phyloP scores from a whole-genome alignment of 2,888 invertebrate species.

The Campoletis raptor region DNA sequence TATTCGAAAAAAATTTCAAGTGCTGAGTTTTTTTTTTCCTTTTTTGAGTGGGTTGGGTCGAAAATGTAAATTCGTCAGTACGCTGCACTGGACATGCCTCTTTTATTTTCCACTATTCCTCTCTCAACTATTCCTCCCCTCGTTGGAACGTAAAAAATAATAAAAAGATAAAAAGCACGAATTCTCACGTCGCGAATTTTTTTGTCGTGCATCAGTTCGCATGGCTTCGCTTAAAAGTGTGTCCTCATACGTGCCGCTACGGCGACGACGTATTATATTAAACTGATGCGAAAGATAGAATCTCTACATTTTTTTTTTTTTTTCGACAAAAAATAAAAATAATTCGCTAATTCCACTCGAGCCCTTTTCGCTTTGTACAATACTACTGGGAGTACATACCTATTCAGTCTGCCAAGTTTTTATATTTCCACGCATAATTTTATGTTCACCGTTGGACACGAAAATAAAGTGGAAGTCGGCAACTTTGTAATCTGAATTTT shows the following conservation, averaged over 20 bases:
- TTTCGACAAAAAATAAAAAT: slow-evolving; percentile 41
- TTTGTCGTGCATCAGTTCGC: slow-evolving; percentile 38
- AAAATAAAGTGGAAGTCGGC: background rate
- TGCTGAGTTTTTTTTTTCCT: background rate
- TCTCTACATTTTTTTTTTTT: slow-evolving; percentile 1
- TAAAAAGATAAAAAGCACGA: slow-evolving; percentile 27
- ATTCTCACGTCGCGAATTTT: slow-evolving; percentile 38
- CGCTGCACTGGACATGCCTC: slow-evolving; percentile 19
- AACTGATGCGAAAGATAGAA: slow-evolving; percentile 43
- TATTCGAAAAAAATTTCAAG: background rate
- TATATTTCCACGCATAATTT: slow-evolving; percentile 35
- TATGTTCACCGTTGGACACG: slow-evolving; percentile 11
- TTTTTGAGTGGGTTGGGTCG: background rate
- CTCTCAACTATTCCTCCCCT: slow-evolving; percentile 10
- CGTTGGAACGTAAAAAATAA: slow-evolving; percentile 20
- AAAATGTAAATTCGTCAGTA: slow-evolving; percentile 37
- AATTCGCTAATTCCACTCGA: slow-evolving; percentile 63
- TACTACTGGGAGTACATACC: slow-evolving; percentile 24
- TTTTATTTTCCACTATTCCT: slow-evolving; percentile 1
- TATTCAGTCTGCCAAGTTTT: slow-evolving; percentile 27
- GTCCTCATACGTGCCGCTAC: slow-evolving; percentile 22
- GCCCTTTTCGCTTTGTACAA: slow-evolving; percentile 58
- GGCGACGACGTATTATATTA: slow-evolving; percentile 38
- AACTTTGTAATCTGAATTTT: background rate
- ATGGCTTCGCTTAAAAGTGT: slow-evolving; percentile 31